A percentile compares a stretch with the other conserved stretches of the same genome.
These are phyloP conservation scores for Phortica magna DNA, from an alignment of 2,888 invertebrate genomes.

Conservation along the genomic window DNA sequence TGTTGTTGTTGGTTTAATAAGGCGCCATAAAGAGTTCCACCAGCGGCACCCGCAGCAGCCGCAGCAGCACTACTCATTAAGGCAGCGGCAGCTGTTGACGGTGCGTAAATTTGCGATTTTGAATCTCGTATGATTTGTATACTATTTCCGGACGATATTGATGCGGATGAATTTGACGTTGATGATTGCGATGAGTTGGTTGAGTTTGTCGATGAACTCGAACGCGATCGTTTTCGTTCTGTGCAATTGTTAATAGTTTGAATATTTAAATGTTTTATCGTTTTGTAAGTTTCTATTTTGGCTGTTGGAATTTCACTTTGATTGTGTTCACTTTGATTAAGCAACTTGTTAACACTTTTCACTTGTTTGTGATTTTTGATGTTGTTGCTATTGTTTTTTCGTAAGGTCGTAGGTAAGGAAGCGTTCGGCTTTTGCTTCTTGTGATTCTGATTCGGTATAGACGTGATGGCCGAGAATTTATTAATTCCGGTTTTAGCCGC, in stretches of 20 bases:
- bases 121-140: neutral
- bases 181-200: constrained; percentile 6
- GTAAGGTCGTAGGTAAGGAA: constrained; percentile 22
- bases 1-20: constrained; percentile 84
- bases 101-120: constrained; percentile 44
- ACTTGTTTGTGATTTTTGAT: constrained; percentile 21
- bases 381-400: constrained; percentile 33
- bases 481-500: constrained; percentile 58
- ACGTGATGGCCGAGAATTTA: neutral
- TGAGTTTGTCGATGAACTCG: constrained; percentile 25
- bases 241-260: constrained; percentile 51
- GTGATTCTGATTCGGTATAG: neutral
- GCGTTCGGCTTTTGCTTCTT: constrained; percentile 29
- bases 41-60: constrained; percentile 88
- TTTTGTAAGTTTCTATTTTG: constrained; percentile 32
- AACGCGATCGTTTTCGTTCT: constrained; percentile 15
- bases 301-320: constrained; percentile 31
- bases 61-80: constrained; percentile 85
- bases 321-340: neutral
- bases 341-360: constrained; percentile 1
- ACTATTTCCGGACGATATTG: neutral
- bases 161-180: constrained; percentile 10
- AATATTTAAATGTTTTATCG: constrained; percentile 44
- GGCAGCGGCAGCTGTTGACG: constrained; percentile 69
- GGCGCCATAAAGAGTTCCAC: constrained; percentile 92